These are phyloP conservation scores for Cryptoprocta ferox DNA, from an alignment of 2,797 vertebrate species.

Conservation along the genomic window DNA sequence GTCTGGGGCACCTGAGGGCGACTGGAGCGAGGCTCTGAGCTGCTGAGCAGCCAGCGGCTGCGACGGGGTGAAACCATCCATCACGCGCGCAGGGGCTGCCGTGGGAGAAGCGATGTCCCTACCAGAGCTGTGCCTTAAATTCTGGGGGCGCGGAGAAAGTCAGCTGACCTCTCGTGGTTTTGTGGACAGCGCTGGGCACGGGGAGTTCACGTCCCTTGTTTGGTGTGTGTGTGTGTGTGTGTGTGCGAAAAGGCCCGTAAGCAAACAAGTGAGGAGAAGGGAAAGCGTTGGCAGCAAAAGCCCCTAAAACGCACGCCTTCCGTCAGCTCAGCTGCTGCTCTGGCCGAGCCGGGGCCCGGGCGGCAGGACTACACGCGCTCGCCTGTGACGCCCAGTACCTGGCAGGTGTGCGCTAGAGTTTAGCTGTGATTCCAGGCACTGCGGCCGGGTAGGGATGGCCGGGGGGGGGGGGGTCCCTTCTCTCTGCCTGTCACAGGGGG, in stretches of 20 bases:
- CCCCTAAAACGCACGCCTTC: not conserved
- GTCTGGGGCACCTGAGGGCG: accelerated
- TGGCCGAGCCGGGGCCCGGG: not conserved
- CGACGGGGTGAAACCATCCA: too few species aligned
- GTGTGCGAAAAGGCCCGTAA: not conserved
- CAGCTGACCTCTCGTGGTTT: not conserved
- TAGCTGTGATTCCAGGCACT: not conserved
- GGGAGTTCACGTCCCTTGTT: not conserved
- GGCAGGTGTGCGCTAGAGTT: not conserved
- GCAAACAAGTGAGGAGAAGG: not conserved
- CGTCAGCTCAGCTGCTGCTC: too few species aligned
- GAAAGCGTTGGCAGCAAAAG: not conserved
- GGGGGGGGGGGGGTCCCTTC: not conserved
- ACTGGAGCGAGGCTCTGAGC: not conserved
- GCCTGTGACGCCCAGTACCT: accelerated
- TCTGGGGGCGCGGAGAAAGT: not conserved
- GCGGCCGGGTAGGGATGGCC: not conserved
- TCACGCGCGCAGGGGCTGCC: not conserved
- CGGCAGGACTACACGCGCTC: not conserved
- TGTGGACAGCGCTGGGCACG: not conserved
- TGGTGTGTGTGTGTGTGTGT: not conserved
- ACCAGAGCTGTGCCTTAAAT: not conserved
- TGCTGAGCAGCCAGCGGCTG: too few species aligned
- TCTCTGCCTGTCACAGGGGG: not conserved
- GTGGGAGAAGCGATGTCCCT: not conserved